These are phyloP conservation scores for Trachythela sp. DNA, from an alignment of 64 coral and sea anemone genomes.

Conservation along the genomic window DNA sequence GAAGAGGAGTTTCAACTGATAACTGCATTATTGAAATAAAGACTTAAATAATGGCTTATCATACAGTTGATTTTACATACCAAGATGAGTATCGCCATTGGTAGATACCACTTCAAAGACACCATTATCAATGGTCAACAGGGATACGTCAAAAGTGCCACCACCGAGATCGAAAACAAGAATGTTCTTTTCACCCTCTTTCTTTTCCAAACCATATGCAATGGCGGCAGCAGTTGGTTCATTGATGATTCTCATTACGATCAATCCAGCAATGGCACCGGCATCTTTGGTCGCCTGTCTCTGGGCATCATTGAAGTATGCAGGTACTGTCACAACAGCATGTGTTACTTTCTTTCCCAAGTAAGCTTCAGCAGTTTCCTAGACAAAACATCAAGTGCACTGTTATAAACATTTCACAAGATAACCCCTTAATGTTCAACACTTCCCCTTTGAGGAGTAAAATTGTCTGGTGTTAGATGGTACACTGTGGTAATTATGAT, in stretches of 20 bases:
- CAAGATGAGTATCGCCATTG: slow-evolving; percentile 96
- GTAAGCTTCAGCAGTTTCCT: slow-evolving; percentile 99
- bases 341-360: slow-evolving; percentile 99
- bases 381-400: not conserved
- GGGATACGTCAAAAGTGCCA: slow-evolving; percentile 97
- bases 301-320: slow-evolving; percentile 99
- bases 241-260: slow-evolving; percentile 97
- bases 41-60: too few relatives aligned
- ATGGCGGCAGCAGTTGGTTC: slow-evolving; percentile 98
- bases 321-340: slow-evolving; percentile 97
- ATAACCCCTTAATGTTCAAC: too few relatives aligned
- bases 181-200: slow-evolving; percentile 98
- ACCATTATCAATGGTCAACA: slow-evolving; percentile 98
- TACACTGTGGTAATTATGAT: too few relatives aligned
- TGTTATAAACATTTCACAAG: too few relatives aligned
- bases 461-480: too few relatives aligned
- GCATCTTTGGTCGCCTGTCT: slow-evolving; percentile 97
- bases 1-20: too few relatives aligned
- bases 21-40: too few relatives aligned
- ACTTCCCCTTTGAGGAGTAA: too few relatives aligned
- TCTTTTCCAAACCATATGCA: slow-evolving; percentile 99
- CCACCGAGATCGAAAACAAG: slow-evolving; percentile 96
- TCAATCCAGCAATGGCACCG: slow-evolving; percentile 84
- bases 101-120: slow-evolving; percentile 95
- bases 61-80: slow-evolving; percentile 32